A percentile compares a stretch with the other conserved stretches of the same genome.
Conservation (phyloP, 2,888 invertebrate species). For the Philonicus albiceps region DNA sequence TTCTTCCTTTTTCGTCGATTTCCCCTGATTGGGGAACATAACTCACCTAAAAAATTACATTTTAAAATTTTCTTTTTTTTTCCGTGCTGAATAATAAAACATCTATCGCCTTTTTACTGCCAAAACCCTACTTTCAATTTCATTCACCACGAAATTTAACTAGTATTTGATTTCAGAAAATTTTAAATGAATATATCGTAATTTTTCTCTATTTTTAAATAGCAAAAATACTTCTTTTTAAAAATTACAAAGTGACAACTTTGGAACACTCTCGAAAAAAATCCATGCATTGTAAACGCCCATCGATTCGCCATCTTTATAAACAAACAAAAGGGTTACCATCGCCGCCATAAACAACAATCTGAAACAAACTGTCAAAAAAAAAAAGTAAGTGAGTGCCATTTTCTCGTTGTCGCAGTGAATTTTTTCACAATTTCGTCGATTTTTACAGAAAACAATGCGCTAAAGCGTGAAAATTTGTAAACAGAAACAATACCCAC, state of each 20-base stretch:
- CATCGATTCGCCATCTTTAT: constrained; percentile 16
- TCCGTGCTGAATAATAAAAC: too few species aligned
- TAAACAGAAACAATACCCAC: not conserved
- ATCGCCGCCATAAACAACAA: constrained; percentile 35
- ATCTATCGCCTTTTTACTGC: too few species aligned
- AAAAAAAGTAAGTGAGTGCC: constrained; percentile 8
- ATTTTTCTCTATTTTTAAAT: not conserved
- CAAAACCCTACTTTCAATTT: too few species aligned
- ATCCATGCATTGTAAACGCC: not conserved
- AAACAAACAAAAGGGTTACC: constrained; percentile 40
- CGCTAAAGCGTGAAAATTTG: not conserved
- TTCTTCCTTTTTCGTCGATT: too few species aligned
- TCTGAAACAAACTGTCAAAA: not conserved
- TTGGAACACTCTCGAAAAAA: not conserved
- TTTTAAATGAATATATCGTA: too few species aligned
- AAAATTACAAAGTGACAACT: not conserved
- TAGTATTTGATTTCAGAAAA: too few species aligned
- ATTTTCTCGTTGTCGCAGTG: constrained; percentile 2
- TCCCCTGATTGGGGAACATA: too few species aligned
- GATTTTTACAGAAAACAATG: not conserved
- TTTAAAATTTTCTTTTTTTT: too few species aligned
- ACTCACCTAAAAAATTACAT: too few species aligned
- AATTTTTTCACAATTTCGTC: not conserved
- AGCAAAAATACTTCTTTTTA: not conserved
- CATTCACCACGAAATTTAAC: too few species aligned